Percentiles rank a stretch among this genome's conserved stretches.
Conservation (phyloP, 53 echinoderm and acorn worm species). For the Paracentrotus lividus region DNA sequence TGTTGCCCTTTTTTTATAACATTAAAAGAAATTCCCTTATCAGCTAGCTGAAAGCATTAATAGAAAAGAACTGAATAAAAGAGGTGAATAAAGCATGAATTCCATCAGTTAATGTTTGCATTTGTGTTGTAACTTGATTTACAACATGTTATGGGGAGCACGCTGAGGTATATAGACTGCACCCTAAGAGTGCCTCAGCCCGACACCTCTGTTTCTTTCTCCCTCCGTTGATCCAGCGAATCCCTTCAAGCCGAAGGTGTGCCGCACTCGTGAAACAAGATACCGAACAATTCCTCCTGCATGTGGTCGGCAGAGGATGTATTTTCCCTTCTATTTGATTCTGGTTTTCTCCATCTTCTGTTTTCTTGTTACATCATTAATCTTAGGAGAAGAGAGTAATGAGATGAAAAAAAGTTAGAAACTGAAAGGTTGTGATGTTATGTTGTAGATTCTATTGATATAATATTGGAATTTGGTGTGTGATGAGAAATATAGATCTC, state of each 20-base stretch:
- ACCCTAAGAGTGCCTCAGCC: constrained; percentile 11
- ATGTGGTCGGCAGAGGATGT: neutral
- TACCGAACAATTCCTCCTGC: constrained; percentile 4
- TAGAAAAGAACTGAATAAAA: too few species aligned
- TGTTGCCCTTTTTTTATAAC: too few species aligned
- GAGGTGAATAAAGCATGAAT: too few species aligned
- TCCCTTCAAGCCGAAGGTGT: constrained; percentile 25
- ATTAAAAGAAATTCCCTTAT: too few species aligned
- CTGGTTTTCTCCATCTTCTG: neutral
- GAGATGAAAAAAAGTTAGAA: neutral
- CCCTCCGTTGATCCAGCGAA: neutral
- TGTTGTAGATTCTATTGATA: too few species aligned
- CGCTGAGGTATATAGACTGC: neutral
- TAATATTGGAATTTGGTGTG: too few species aligned
- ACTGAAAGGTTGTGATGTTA: too few species aligned
- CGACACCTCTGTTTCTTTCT: neutral
- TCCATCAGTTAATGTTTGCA: too few species aligned
- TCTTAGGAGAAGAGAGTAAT: neutral
- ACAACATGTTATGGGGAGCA: neutral
- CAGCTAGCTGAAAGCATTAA: too few species aligned
- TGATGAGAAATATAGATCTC: too few species aligned
- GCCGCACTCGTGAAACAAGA: neutral
- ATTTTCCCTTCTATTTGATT: neutral
- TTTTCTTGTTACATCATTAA: neutral
- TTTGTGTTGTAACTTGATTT: neutral